Percentiles rank a stretch among this genome's conserved stretches.
These are phyloP conservation scores for Phenganax marumi DNA, from an alignment of 92 coral and sea anemone species.

Conservation along the genomic window DNA sequence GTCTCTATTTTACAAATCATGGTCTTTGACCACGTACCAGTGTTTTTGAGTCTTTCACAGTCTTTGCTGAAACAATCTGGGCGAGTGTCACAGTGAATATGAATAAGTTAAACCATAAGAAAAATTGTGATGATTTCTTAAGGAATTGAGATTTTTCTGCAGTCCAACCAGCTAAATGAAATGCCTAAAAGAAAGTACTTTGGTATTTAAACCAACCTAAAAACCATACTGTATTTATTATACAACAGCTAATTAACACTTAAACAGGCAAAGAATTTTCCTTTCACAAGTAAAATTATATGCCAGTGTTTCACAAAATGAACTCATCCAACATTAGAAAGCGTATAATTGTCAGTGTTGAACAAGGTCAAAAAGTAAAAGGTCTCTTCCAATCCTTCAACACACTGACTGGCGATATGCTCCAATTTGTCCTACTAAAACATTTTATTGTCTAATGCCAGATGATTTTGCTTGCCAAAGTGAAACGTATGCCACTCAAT, in stretches of 20 bases:
- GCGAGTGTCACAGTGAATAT: constrained; percentile 69
- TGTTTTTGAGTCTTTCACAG: constrained; percentile 66
- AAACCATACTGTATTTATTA: no score
- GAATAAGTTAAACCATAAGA: constrained; percentile 67
- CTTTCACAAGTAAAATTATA: no score
- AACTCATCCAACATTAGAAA: no score
- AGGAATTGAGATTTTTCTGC: constrained; percentile 90
- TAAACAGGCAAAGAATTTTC: neutral
- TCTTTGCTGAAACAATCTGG: constrained; percentile 70
- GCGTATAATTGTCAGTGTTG: no score
- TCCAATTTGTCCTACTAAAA: no score
- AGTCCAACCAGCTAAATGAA: constrained; percentile 83
- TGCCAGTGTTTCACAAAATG: no score
- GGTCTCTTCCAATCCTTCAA: no score
- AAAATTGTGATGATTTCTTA: constrained; percentile 76
- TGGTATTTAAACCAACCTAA: neutral
- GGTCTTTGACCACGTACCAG: constrained; percentile 53
- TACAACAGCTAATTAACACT: neutral
- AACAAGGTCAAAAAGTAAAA: no score
- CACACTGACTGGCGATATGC: no score
- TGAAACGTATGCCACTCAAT: no score
- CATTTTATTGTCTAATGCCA: no score
- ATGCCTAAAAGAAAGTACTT: constrained; percentile 59
- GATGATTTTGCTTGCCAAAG: no score
- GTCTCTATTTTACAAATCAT: neutral